Base-by-base conservation (phyloP, 2,888 invertebrate species). In the Agrochola lota region DNA sequence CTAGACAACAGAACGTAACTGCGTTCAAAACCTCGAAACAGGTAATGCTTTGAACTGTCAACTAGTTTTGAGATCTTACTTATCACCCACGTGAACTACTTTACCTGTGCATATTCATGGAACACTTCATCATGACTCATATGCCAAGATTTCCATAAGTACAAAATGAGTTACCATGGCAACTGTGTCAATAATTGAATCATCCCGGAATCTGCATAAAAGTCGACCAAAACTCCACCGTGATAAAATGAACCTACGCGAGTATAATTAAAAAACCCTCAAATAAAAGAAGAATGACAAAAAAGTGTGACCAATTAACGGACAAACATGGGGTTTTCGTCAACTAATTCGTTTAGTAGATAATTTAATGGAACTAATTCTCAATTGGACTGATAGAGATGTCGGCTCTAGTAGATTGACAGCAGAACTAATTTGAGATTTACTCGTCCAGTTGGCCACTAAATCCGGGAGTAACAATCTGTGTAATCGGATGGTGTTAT, bases 401-500 rank as follows among this genome's bases (percentile, higher is more conserved):
- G 75, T 83, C 74, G 78, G 71, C 63, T 77, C 68, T 78, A 81
- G 59, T 69, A 23, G 60, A 78, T 79, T 81, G 73, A 74, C 66
- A 72, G 81, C 85, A 77, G 80, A 68, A 70, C 87, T 77, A 88
- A 90, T 87, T 84, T 81, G 82, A 80, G 68, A 87, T 85, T 77
- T 74, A 83, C 70, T 82, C 69, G 81, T 78, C 74, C 57, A 57
- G 66, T 74, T 84, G 73, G 72, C 78, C 62, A 73, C 68, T 70
- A 84, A 85, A 85, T 91, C 91, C 91, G 91, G 91, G 91, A 90
- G 89, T 90, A 91, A 90, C 78, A 91, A 89, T 90, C 91, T 87
- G 70, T 71, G 55, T 74, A 49, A 77, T 74, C 60, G 86, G 81
- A 84, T 59, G 73, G 60, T 77, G 71, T 76, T 85, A 80, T 77